A percentile compares a stretch with the other conserved stretches of the same genome.
Evolutionary conservation across 2,797 vertebrate species (phyloP).

Genomic region (Phalanger gymnotis): DNA sequence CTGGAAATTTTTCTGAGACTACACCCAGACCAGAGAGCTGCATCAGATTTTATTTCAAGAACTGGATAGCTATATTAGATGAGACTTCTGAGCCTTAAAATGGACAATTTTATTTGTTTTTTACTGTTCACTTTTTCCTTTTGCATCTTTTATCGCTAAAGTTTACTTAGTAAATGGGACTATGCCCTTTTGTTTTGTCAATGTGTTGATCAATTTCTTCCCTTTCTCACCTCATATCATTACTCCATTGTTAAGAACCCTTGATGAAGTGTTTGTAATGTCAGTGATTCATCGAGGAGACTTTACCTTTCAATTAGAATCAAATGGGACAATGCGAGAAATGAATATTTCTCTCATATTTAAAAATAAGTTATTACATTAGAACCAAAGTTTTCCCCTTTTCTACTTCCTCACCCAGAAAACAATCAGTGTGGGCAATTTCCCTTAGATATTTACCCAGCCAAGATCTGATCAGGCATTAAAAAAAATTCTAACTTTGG

Average conservation of each 20-base stretch:
- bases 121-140: background rate
- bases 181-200: background rate
- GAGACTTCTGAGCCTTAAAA: background rate
- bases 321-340: background rate
- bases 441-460: no score
- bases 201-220: background rate
- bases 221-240: background rate
- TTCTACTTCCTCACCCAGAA: no score
- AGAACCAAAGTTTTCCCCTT: background rate
- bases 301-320: background rate
- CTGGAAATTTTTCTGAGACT: background rate
- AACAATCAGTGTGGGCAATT: no score
- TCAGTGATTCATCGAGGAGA: background rate
- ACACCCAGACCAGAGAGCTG: background rate
- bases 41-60: background rate
- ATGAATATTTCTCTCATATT: background rate
- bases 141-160: background rate
- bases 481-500: no score
- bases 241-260: background rate
- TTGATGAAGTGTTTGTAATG: background rate
- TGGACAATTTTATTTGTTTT: background rate
- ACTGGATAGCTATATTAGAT: no score
- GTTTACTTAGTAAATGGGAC: background rate
- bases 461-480: no score
- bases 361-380: background rate